A percentile compares a stretch with the other conserved stretches of the same genome.
phyloP scores from a whole-genome alignment of 2,888 invertebrate species.

The Cacoxenus indagator region DNA sequence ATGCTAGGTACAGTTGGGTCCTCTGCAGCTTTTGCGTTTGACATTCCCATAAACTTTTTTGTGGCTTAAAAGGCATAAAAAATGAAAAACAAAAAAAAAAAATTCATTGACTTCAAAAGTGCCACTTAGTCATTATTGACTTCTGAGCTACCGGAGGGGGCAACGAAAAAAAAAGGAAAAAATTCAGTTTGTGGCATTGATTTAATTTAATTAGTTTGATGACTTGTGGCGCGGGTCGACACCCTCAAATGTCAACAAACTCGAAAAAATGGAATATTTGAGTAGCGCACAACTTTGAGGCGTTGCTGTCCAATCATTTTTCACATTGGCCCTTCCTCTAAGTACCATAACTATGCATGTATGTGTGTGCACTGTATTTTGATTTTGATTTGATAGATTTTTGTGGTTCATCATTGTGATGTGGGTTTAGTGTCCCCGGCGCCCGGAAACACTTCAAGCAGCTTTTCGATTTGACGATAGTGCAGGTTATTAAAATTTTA shows the following conservation, averaged over 20 bases:
- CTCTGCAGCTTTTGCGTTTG: neutral
- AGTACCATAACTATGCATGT: neutral
- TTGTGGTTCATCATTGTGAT: constrained; percentile 14
- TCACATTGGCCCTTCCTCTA: neutral
- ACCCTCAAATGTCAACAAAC: neutral
- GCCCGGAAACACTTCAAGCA: neutral
- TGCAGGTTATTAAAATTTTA: neutral
- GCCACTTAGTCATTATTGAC: too few relatives aligned
- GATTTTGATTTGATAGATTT: constrained; percentile 18
- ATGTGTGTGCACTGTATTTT: constrained; percentile 4
- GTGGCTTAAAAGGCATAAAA: too few relatives aligned
- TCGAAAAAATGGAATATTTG: too few relatives aligned
- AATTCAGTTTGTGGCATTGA: neutral
- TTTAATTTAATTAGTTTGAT: constrained; percentile 11
- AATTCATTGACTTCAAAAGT: neutral
- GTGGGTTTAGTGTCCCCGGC: constrained; percentile 18
- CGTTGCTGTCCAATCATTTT: neutral
- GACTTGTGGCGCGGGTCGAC: neutral
- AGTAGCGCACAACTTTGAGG: neutral
- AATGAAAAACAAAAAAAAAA: neutral
- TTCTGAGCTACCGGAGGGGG: too few relatives aligned
- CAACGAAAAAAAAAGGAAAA: neutral
- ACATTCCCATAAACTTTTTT: too few relatives aligned
- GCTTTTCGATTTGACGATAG: neutral
- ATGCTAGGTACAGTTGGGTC: neutral